Percentiles rank a stretch among this genome's conserved stretches.
Conservation (phyloP, 1,140 invertebrate species). For the Gerris buenoi region DNA sequence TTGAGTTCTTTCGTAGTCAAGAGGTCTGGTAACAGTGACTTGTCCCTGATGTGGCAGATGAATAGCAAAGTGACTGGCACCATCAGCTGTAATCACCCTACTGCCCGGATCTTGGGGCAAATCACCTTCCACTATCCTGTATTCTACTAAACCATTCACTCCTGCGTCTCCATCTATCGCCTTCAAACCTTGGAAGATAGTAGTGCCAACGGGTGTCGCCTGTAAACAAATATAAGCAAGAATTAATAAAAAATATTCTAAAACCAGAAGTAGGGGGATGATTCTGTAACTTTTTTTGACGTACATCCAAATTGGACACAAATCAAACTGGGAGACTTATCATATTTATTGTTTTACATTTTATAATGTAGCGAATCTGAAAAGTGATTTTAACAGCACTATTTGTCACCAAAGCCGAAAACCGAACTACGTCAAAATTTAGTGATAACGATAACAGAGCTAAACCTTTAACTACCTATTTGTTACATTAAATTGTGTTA, state of each 20-base stretch:
- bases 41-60: conserved; percentile 77
- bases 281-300: too few species aligned
- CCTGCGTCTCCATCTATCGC: conserved; percentile 72
- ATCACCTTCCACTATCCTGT: conserved; percentile 43
- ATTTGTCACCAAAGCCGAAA: not conserved
- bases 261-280: too few species aligned
- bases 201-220: conserved; percentile 72
- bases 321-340: too few species aligned
- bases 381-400: not conserved
- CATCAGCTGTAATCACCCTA: conserved; percentile 52
- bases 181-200: conserved; percentile 68
- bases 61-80: conserved; percentile 66
- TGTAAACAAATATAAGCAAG: conserved; percentile 29
- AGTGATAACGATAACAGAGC: too few species aligned
- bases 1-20: conserved; percentile 80
- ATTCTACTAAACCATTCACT: conserved; percentile 72
- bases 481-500: too few species aligned
- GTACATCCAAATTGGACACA: too few species aligned
- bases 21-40: conserved; percentile 69
- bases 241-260: too few species aligned
- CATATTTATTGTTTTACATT: too few species aligned
- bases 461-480: too few species aligned
- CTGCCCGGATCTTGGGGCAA: conserved; percentile 39
- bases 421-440: too few species aligned
- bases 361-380: too few species aligned